Evolutionary conservation across 2,113 vertebrate genomes (phyloP), one percentile per base, ranked within the genome.

Genomic region (Bujurquina vittata): DNA sequence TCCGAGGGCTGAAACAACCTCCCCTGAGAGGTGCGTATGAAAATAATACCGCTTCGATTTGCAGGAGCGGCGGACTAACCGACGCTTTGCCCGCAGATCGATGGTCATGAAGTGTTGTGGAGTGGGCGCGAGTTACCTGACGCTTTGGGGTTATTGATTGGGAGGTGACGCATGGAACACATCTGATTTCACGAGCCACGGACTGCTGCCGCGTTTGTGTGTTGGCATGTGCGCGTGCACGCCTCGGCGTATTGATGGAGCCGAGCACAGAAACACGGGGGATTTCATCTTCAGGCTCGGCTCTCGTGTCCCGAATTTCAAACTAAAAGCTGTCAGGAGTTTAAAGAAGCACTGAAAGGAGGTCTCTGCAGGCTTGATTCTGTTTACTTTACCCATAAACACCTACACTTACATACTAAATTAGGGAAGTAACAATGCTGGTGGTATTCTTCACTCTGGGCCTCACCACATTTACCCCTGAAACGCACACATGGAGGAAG

Each of bases 111-210:
- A 75, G 54, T 69, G 49, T 18, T 61, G 79, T 62, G 55, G 31
- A 31, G 79, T 63, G 82, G 61, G 56, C 9, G 9, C 4, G 35
- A 79, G 77, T 55, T 49, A 59, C 58, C 73, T 75, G 79, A 89
- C 76, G 54, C 87, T 75, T n/a, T 75, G 72, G 61, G 60, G 79
- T 22, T 87, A 89, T 89, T 85, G 87, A 89, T 79, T 35, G 46
- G 85, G 33, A 17, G 56, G 37, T 29, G 35, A 63, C 12, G 54
- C 26, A 33, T 60, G 77, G 54, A 79, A 55, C 56, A 54, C 55
- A 40, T 75, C 22, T 26, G 57, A 72, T 73, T 83, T 63, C 23
- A 55, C 20, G 26, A 59, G 10, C 35, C 12, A 4, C 15, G 23
- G 20, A 12, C 26, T 37, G n/a, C 65, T 77, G 62, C 78, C 10